Evolutionary conservation across 2,888 invertebrate genomes (phyloP).

Genomic region (Amphimallon solstitiale): DNA sequence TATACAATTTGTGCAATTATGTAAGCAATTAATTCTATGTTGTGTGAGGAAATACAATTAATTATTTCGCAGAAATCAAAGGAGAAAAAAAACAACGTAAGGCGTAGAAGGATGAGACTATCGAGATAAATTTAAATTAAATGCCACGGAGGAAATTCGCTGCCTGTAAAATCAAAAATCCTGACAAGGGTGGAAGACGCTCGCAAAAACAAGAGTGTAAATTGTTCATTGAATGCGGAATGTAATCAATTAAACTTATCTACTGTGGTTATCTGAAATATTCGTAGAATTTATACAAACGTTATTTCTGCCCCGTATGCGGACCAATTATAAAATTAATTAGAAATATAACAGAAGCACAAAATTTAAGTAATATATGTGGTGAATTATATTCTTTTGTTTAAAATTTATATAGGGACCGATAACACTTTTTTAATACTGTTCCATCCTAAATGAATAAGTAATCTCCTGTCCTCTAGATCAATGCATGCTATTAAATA

Average conservation of each 20-base stretch:
- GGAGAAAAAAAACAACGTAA: conserved; percentile 4
- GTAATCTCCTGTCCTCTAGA: too few species aligned
- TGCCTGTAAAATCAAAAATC: conserved; percentile 23
- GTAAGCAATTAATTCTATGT: background rate
- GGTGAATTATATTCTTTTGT: conserved; percentile 14
- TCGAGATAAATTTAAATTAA: conserved; percentile 31
- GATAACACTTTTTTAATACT: background rate
- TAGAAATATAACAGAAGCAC: conserved; percentile 20
- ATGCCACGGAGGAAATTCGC: conserved; percentile 27
- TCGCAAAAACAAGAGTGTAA: conserved; percentile 30
- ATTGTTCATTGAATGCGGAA: conserved; percentile 33
- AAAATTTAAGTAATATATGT: conserved; percentile 3
- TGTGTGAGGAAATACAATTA: conserved; percentile 17
- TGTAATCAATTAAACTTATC: conserved; percentile 32
- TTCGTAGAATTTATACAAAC: conserved; percentile 25
- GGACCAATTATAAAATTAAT: conserved; percentile 29
- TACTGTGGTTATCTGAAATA: conserved; percentile 25
- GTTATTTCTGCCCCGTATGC: conserved; percentile 11
- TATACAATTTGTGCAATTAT: background rate
- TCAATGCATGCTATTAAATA: too few species aligned
- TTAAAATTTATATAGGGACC: background rate
- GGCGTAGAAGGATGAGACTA: background rate
- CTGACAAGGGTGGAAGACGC: conserved; percentile 23
- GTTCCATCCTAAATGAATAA: too few species aligned
- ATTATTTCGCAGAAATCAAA: conserved; percentile 16